These are phyloP conservation scores for Microtus montanus DNA, from an alignment of 2,113 vertebrate species.

Conservation along the genomic window DNA sequence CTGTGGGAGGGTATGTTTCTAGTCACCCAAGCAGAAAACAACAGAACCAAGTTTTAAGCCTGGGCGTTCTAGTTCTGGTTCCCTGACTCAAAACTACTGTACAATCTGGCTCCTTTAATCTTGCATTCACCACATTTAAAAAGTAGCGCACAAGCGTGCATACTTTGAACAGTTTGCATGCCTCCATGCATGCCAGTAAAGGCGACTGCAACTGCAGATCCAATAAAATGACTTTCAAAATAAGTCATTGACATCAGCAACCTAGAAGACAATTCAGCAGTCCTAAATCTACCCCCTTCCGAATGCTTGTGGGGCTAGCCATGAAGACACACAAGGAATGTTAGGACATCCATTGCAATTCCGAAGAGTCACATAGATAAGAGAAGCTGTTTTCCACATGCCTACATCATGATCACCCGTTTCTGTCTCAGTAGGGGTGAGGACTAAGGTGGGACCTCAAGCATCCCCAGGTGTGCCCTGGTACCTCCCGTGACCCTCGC, in stretches of 20 bases:
- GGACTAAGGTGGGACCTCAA: neutral
- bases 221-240: conserved; percentile 8
- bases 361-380: neutral
- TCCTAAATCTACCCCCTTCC: neutral
- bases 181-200: neutral
- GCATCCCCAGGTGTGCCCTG: neutral
- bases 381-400: neutral
- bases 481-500: neutral
- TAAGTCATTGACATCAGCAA: neutral
- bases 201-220: neutral
- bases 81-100: neutral
- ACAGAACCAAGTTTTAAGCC: neutral
- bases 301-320: neutral
- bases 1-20: neutral
- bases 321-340: neutral
- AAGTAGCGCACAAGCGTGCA: neutral
- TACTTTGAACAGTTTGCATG: neutral
- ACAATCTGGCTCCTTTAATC: neutral
- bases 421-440: neutral
- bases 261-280: neutral
- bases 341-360: accelerated
- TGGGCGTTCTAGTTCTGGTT: neutral
- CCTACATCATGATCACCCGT: no score
- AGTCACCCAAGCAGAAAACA: neutral
- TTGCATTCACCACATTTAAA: neutral